Evolutionary conservation across 35 echinoderm and acorn worm species (phyloP).

Genomic region (Ophiothrix spiculata): DNA sequence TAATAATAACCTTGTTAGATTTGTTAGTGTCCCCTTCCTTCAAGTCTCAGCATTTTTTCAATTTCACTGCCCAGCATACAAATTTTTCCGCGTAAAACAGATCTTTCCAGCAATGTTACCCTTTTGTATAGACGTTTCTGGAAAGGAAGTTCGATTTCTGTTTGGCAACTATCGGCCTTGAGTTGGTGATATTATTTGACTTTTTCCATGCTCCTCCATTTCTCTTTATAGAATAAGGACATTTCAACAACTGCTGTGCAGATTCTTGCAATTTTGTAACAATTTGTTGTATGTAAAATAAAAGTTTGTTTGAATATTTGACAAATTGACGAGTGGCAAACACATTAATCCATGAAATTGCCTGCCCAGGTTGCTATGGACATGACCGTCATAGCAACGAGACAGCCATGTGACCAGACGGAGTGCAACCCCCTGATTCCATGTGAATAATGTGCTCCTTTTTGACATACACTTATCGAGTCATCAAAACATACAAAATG

Average conservation of each 20-base stretch:
- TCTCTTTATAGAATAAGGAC: background rate
- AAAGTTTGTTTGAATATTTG: slow-evolving; percentile 14
- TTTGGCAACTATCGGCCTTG: background rate
- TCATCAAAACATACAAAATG: background rate
- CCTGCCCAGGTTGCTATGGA: slow-evolving; percentile 10
- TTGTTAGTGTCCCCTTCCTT: background rate
- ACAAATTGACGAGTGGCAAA: slow-evolving; percentile 12
- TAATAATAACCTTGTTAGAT: slow-evolving; percentile 5
- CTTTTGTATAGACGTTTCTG: background rate
- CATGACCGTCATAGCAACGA: background rate
- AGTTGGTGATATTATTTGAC: background rate
- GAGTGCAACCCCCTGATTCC: background rate
- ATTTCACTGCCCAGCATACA: background rate
- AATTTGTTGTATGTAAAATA: background rate
- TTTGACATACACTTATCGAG: background rate
- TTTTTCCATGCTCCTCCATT: background rate
- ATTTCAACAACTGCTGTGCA: slow-evolving; percentile 9
- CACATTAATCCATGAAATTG: background rate
- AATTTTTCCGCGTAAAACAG: background rate
- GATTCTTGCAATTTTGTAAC: background rate
- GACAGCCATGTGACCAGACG: background rate
- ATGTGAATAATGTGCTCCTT: background rate
- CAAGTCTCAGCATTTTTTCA: background rate
- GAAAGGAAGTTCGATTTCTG: background rate
- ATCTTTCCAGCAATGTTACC: background rate